Evolutionary conservation across 2,113 vertebrate species (phyloP).

Genomic region (Colistium nudipinnis): DNA sequence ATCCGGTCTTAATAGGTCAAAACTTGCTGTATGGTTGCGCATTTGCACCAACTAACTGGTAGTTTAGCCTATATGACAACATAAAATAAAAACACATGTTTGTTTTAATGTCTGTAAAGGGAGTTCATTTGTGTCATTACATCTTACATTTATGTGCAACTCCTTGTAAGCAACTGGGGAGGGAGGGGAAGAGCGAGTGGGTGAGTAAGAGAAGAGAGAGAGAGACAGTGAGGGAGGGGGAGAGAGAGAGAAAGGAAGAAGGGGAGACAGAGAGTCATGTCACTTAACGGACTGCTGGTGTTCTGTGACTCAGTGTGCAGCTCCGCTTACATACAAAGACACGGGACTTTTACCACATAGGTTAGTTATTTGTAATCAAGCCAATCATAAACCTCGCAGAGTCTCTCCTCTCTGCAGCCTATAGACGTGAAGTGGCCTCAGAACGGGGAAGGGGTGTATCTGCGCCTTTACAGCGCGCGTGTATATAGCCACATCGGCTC

Average conservation of each 20-base stretch:
- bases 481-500: conserved; percentile 54
- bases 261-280: conserved; percentile 50
- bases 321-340: conserved; percentile 54
- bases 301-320: conserved; percentile 55
- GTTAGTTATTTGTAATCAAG: conserved; percentile 71
- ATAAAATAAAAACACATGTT: not conserved
- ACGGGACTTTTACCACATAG: conserved; percentile 46
- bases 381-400: conserved; percentile 64
- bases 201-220: conserved; percentile 22
- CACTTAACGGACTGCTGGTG: conserved; percentile 62
- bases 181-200: conserved; percentile 7
- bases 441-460: conserved; percentile 51
- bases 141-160: conserved; percentile 43
- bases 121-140: conserved; percentile 20
- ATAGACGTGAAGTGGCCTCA: conserved; percentile 54
- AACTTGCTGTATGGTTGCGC: not conserved
- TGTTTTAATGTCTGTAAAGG: not conserved
- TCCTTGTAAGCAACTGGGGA: conserved; percentile 25
- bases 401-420: conserved; percentile 31
- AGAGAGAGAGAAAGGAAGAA: conserved; percentile 2
- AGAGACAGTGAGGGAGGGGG: not conserved
- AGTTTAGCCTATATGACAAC: not conserved
- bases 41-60: not conserved
- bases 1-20: not conserved
- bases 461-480: conserved; percentile 56